Evolutionary conservation across 2,113 vertebrate species (phyloP).

Genomic region (Myocastor coypus): DNA sequence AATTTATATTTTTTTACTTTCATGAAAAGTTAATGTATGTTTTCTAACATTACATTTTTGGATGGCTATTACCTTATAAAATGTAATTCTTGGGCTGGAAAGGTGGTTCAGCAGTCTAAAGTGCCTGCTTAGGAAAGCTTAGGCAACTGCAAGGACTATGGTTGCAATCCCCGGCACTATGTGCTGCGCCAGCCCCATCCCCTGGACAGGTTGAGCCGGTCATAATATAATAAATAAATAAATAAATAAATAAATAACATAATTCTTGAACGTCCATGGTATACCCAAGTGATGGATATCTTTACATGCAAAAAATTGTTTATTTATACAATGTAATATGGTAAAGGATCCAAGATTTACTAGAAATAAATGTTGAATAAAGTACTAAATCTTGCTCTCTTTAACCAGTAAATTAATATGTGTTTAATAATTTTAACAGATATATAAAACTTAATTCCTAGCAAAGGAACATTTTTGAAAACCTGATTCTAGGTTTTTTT

Average conservation of each 20-base stretch:
- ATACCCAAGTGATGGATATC: not conserved
- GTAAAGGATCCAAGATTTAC: not conserved
- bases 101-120: too few species aligned
- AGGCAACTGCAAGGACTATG: too few species aligned
- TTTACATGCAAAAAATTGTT: not conserved
- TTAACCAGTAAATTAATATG: not conserved
- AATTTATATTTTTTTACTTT: not conserved
- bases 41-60: slow-evolving; percentile 29
- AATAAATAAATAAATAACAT: not conserved
- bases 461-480: not conserved
- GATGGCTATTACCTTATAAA: not conserved
- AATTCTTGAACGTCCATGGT: not conserved
- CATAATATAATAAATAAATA: too few species aligned
- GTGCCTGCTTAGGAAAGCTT: too few species aligned
- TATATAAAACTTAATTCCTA: not conserved
- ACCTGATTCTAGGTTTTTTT: not conserved
- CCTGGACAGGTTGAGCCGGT: too few species aligned
- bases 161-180: too few species aligned
- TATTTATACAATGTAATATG: not conserved
- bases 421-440: not conserved
- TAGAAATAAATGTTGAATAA: not conserved
- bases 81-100: not conserved
- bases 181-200: too few species aligned
- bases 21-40: not conserved
- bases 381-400: not conserved